phyloP scores from a whole-genome alignment of 2,113 vertebrate species.

The Lepus europaeus region DNA sequence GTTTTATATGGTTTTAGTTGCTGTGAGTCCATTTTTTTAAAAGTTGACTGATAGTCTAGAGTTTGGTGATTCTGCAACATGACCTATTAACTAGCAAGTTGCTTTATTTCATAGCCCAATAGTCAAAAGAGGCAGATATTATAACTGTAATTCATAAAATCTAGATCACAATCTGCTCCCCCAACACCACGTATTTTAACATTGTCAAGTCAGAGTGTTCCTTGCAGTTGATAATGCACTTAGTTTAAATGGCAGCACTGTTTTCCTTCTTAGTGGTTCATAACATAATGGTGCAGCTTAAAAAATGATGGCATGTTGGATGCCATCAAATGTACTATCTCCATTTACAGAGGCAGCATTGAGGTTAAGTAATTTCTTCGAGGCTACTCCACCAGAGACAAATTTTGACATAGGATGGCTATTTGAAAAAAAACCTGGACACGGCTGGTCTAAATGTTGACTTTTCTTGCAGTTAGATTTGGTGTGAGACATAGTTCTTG shows the following conservation, averaged over 20 bases:
- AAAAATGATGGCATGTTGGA: neutral
- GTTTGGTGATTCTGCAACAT: neutral
- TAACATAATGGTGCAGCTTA: neutral
- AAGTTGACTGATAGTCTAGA: neutral
- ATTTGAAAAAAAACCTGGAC: slow-evolving; percentile 40
- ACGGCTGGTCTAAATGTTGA: slow-evolving; percentile 5
- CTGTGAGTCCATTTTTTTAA: neutral
- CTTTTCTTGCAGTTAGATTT: slow-evolving; percentile 51
- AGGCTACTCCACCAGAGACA: neutral
- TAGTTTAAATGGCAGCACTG: neutral
- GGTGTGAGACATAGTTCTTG: neutral
- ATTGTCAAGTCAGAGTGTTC: neutral
- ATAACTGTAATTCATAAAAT: slow-evolving; percentile 16
- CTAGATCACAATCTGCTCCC: neutral
- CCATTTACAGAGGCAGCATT: neutral
- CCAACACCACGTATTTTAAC: neutral
- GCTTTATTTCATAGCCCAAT: neutral
- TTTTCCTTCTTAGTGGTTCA: slow-evolving; percentile 13
- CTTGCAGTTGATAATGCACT: neutral
- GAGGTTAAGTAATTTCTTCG: slow-evolving; percentile 9
- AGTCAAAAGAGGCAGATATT: neutral
- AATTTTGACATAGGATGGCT: neutral
- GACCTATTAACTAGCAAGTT: neutral
- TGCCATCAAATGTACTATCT: neutral
- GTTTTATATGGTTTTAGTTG: neutral